A percentile compares a stretch with the other conserved stretches of the same genome.
Conservation (phyloP, 2,113 vertebrate genomes). For the Ptyas mucosa region DNA sequence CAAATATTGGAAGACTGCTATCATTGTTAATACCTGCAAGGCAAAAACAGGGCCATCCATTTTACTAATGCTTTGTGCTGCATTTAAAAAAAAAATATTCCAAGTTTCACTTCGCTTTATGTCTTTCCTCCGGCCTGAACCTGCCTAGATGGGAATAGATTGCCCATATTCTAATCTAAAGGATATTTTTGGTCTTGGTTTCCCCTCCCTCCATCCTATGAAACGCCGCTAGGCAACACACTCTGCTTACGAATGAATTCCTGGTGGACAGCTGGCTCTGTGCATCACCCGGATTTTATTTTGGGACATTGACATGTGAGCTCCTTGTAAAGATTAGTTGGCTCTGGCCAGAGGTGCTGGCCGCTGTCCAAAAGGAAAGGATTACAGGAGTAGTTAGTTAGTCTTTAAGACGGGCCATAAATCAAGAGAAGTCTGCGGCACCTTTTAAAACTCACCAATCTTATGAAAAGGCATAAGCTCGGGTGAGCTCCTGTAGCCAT, state of each 20-base stretch:
- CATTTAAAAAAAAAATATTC: neutral
- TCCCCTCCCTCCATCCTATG: neutral
- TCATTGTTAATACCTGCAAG: neutral
- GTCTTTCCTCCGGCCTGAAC: neutral
- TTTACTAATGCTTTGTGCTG: neutral
- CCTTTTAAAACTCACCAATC: neutral
- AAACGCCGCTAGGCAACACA: fast-evolving
- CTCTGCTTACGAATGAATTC: neutral
- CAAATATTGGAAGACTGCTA: no score
- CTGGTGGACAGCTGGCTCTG: neutral
- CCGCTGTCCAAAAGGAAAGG: neutral
- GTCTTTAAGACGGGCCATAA: neutral
- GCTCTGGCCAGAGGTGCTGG: neutral
- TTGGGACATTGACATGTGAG: neutral
- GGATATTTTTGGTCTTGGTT: neutral
- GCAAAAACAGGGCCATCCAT: neutral
- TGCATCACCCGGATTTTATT: neutral
- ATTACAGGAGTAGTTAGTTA: neutral
- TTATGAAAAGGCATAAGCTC: neutral
- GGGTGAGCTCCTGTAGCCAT: neutral
- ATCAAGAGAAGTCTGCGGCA: neutral
- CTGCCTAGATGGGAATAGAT: neutral
- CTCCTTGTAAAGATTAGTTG: neutral
- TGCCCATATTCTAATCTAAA: neutral
- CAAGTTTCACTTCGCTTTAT: neutral